A percentile compares a stretch with the other conserved stretches of the same genome.
Conservation (phyloP, 2,797 vertebrate genomes). For the Anguilla obscura region DNA sequence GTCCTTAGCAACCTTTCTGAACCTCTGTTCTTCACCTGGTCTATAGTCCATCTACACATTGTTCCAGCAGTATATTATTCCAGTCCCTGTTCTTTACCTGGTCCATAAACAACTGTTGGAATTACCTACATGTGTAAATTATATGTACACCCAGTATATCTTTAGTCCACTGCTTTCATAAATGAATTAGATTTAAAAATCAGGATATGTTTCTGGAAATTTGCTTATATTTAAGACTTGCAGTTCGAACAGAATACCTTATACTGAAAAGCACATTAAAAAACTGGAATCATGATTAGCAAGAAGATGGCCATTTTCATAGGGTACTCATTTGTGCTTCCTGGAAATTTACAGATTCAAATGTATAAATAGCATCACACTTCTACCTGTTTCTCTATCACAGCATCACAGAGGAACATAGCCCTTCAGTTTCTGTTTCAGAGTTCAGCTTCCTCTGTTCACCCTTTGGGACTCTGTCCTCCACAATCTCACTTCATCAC, state of each 20-base stretch:
- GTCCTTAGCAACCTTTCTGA: not conserved
- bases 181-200: not conserved
- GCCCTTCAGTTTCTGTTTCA: not conserved
- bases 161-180: too few species aligned
- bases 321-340: not conserved
- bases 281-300: not conserved
- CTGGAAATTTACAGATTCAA: not conserved
- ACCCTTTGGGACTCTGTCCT: not conserved
- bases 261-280: not conserved
- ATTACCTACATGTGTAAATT: not conserved
- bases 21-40: not conserved
- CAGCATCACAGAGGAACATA: not conserved
- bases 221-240: not conserved
- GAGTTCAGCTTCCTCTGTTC: not conserved
- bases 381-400: not conserved
- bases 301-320: not conserved
- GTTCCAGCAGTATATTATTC: too few species aligned
- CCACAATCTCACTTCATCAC: not conserved
- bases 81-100: not conserved
- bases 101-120: not conserved
- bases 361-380: not conserved
- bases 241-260: not conserved
- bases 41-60: not conserved
- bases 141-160: too few species aligned
- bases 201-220: not conserved